Conservation (phyloP, 1,140 invertebrate genomes). For the Meloidogyne floridensis region DNA sequence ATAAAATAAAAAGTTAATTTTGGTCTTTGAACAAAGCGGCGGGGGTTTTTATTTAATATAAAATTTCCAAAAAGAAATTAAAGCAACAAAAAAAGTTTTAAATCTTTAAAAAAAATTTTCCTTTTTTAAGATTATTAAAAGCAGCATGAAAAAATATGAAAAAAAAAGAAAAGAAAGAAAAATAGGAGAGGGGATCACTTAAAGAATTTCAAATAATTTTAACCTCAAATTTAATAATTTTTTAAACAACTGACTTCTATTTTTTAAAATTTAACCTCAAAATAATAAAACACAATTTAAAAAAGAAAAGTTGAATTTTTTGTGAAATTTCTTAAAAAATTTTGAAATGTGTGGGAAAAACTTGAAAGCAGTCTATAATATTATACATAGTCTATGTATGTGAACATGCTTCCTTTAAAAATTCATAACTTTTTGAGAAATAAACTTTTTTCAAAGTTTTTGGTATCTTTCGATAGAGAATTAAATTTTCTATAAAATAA, state of each 20-base stretch:
- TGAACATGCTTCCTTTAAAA: background rate
- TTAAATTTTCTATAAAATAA: background rate
- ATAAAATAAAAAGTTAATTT: too few species aligned
- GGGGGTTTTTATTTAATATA: background rate
- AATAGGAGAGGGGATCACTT: background rate
- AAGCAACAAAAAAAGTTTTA: background rate
- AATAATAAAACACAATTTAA: background rate
- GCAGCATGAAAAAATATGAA: background rate
- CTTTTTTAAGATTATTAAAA: background rate
- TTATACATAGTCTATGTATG: too few species aligned
- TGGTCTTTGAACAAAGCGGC: too few species aligned
- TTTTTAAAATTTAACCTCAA: background rate
- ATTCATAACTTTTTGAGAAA: background rate
- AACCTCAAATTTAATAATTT: background rate
- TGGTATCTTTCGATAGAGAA: background rate
- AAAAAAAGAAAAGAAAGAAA: too few species aligned
- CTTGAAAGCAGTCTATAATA: background rate
- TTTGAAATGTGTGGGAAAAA: background rate
- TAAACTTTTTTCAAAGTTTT: background rate
- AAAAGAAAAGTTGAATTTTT: background rate
- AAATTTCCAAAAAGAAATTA: background rate
- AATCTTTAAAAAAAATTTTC: background rate
- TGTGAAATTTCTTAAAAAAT: background rate
- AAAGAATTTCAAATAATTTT: background rate
- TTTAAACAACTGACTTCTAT: background rate